Base-by-base conservation (phyloP, 1,140 invertebrate species). In the Drosophila ironensis region DNA sequence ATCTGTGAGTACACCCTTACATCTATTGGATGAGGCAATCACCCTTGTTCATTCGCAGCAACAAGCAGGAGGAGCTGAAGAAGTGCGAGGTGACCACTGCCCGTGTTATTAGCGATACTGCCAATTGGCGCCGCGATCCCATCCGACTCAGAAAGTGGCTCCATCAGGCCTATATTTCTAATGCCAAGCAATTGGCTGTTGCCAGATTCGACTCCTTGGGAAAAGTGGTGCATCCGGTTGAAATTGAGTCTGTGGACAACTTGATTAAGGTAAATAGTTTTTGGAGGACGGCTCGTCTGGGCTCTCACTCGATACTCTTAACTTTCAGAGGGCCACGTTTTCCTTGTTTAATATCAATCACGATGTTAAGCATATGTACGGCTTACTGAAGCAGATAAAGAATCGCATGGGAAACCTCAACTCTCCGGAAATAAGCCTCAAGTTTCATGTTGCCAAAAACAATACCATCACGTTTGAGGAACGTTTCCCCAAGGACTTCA, bases 1-100 rank as follows among this genome's bases (percentile, higher is more conserved):
- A 68, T 22, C 53, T 70, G 67, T 59, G 19, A 35, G 63, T 56
- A 6, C 3, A 6, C 7, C 1, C 25, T 27, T 7, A n/a, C 2
- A 27, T 27, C 8, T 9, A 27, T 7, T 27, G n/a, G n/a, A 27
- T n/a, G n/a, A n/a, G n/a, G n/a, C n/a, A n/a, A 6, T 27, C 8
- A 9, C 3, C n/a, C 25, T 2, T 27, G n/a, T 27, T 27, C n/a
- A n/a, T 3, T 1, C 14, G 3, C 20, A 67, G 66, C 12, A 47
- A 28, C 5, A 11, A 67, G 22, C 50, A 11, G n/a, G 6, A 30
- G 0, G 33, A 44, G 24, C 20, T 69, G 16, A 40, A 66, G 28
- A 30, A 56, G 14, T 56, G 37, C 16, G 22, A 28, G 2, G 41
- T 48, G 12, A 22, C 27, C 5, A 4, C 4, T 1, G 6, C 47